A percentile compares a stretch with the other conserved stretches of the same genome.
Evolutionary conservation across 2,888 invertebrate species (phyloP).

Genomic region (Eremobia ochroleuca): DNA sequence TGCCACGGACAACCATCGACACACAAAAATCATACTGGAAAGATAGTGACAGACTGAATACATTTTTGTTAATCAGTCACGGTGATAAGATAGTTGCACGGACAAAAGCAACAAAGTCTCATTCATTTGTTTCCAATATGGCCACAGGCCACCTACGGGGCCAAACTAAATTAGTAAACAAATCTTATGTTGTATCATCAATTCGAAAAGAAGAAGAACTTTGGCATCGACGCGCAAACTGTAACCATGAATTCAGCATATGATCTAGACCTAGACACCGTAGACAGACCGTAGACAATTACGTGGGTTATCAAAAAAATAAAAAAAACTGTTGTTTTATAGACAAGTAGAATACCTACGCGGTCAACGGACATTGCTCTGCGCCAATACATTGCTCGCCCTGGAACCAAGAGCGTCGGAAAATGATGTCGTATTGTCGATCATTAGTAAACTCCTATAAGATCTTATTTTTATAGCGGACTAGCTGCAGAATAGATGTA

Average conservation of each 20-base stretch:
- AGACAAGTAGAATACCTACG: too few relatives aligned
- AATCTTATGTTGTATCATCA: background rate
- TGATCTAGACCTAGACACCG: background rate
- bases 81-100: slow-evolving; percentile 4
- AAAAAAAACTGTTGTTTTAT: too few relatives aligned
- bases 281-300: too few relatives aligned
- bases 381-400: too few relatives aligned
- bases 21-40: background rate
- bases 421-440: too few relatives aligned
- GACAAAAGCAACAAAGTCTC: background rate
- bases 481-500: too few relatives aligned
- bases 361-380: too few relatives aligned
- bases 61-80: slow-evolving; percentile 4
- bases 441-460: too few relatives aligned
- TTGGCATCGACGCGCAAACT: background rate
- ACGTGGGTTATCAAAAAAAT: too few relatives aligned
- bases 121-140: too few relatives aligned
- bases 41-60: slow-evolving; percentile 2
- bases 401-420: too few relatives aligned
- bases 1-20: background rate
- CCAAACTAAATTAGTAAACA: background rate
- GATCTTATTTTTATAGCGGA: too few relatives aligned
- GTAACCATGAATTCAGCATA: background rate
- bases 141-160: background rate
- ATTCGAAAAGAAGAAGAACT: background rate